Evolutionary conservation across 2,888 invertebrate genomes (phyloP), one percentile per base, ranked within the genome.

Genomic region (Ypsolopha sequella): DNA sequence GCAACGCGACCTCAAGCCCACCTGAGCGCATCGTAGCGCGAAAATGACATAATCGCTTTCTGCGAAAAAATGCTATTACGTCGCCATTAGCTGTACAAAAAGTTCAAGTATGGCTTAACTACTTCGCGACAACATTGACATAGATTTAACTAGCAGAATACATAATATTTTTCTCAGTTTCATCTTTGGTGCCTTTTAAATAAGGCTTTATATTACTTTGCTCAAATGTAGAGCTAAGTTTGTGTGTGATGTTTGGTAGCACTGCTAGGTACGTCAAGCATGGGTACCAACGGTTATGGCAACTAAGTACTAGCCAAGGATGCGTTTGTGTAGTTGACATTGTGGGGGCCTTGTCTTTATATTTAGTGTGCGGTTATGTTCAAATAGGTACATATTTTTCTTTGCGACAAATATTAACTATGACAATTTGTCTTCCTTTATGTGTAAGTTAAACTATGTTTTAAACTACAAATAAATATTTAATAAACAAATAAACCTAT

Each of bases 1-100:
- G n/a, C 11, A 9, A 9, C 63, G 80, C 63, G 80, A 72, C 85
- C 85, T 84, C 69, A 69, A 58, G 65, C 54, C 66, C 80, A 73
- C 54, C 73, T 75, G 79, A 80, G 84, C 76, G 85, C 81, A 82
- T 81, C 85, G 80, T 82, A 80, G 68, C 82, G 79, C 73, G 66
- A 81, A 80, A 78, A 76, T 73, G 70, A 73, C 68, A 67, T 73
- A 70, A 75, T 74, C 71, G 63, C 65, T 66, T 65, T 24, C 58
- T 64, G 59, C 66, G 71, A 77, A 79, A 82, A 69, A 70, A 63
- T 56, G 57, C 58, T 61, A 71, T 73, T 73, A 72, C 68, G 68
- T 68, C 68, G 70, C 73, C 69, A 65, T 68, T 73, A 65, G 61
- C 59, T 56, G 60, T 65, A 62, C 65, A 68, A 67, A 65, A 62